A percentile compares a stretch with the other conserved stretches of the same genome.
phyloP scores from a whole-genome alignment of 2,888 invertebrate species.

The Caenorhabditis sp. region DNA sequence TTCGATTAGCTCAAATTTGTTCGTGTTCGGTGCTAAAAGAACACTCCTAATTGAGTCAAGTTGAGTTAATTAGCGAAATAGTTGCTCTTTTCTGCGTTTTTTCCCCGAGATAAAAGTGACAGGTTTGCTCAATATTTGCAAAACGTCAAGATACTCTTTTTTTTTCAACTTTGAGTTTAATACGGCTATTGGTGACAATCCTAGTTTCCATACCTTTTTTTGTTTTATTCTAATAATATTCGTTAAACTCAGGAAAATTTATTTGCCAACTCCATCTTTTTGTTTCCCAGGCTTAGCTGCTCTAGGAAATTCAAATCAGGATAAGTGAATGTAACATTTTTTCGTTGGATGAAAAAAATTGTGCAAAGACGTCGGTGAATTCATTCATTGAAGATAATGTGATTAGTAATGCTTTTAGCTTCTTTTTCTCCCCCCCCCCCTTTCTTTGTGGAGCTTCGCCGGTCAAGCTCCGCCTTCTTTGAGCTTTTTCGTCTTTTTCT shows the following conservation, averaged over 20 bases:
- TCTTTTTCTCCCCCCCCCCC: too few relatives aligned
- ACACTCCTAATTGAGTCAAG: neutral
- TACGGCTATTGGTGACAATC: too few relatives aligned
- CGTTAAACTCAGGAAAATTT: too few relatives aligned
- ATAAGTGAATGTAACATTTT: neutral
- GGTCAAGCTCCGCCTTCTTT: slow-evolving; percentile 25
- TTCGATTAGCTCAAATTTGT: neutral
- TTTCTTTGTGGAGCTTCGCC: too few relatives aligned
- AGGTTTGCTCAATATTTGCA: neutral
- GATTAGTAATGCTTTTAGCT: slow-evolving; percentile 41
- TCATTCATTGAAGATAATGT: slow-evolving; percentile 33
- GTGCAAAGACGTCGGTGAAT: neutral
- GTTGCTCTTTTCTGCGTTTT: neutral
- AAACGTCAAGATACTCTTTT: neutral
- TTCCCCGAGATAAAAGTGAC: neutral
- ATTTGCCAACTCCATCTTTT: neutral
- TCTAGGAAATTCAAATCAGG: neutral
- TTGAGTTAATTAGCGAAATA: neutral
- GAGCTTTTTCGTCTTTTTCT: slow-evolving; percentile 8
- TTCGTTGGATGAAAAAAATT: neutral
- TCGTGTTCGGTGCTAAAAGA: neutral
- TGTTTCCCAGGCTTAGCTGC: too few relatives aligned
- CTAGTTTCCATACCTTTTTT: too few relatives aligned
- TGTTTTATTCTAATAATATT: too few relatives aligned
- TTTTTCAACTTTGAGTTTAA: too few relatives aligned